phyloP scores from a whole-genome alignment of 2,113 vertebrate species.

The Piaya cayana region DNA sequence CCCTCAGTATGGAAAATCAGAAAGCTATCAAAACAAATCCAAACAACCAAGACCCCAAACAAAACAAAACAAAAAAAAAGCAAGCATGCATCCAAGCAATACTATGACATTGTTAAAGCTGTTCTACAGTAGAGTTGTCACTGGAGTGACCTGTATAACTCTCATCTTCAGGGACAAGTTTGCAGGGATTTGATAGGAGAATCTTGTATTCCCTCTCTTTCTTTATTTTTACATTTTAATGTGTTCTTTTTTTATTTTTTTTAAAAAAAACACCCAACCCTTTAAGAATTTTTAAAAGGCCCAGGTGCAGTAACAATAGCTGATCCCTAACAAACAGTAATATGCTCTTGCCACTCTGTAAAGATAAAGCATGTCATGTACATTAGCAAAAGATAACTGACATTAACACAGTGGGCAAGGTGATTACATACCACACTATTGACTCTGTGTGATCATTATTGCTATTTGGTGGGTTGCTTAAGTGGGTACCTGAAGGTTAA shows the following conservation, averaged over 20 bases:
- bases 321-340: constrained; percentile 68
- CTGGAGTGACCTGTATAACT: not conserved
- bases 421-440: constrained; percentile 71
- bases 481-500: constrained; percentile 77
- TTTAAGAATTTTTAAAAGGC: not conserved
- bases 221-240: not conserved
- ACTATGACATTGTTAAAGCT: not conserved
- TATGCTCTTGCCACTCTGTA: constrained; percentile 41
- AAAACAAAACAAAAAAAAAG: not conserved
- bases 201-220: not conserved
- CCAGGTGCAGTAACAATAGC: constrained; percentile 67
- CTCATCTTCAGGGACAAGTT: not conserved
- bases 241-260: not conserved
- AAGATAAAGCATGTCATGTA: constrained; percentile 72
- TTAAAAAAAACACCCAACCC: not conserved
- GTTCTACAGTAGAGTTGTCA: not conserved
- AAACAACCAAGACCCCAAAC: not conserved
- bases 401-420: constrained; percentile 75
- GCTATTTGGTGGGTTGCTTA: constrained; percentile 74
- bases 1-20: not conserved
- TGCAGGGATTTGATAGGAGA: not conserved
- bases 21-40: not conserved
- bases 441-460: constrained; percentile 69
- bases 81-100: not conserved
- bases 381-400: constrained; percentile 75